These are phyloP conservation scores for Ditylenchus weischeri DNA, from an alignment of 2,888 invertebrate species.

Conservation along the genomic window DNA sequence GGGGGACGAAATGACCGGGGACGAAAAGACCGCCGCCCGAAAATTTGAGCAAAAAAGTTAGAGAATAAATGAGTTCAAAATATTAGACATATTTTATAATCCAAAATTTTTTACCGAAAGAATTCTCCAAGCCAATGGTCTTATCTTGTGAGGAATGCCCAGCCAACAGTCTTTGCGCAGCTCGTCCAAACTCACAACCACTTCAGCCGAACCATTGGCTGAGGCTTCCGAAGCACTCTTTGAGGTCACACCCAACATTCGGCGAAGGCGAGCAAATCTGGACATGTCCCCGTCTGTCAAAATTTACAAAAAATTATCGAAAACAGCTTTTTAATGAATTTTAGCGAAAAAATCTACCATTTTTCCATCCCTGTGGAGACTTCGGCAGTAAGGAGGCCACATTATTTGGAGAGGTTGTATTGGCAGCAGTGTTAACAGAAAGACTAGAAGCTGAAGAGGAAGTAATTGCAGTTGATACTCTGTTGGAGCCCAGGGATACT, in stretches of 20 bases:
- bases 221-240: slow-evolving; percentile 9
- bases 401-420: background rate
- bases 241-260: slow-evolving; percentile 31
- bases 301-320: slow-evolving; percentile 1
- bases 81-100: background rate
- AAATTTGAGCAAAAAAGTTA: background rate
- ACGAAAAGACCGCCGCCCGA: too few species aligned
- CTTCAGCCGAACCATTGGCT: slow-evolving; percentile 1
- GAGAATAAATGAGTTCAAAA: background rate
- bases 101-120: slow-evolving; percentile 65
- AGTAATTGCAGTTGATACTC: background rate
- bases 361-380: slow-evolving; percentile 10
- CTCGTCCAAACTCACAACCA: slow-evolving; percentile 45
- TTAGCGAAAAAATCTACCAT: background rate
- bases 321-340: slow-evolving; percentile 9
- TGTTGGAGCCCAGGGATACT: slow-evolving; percentile 20
- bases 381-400: slow-evolving; percentile 12
- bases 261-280: slow-evolving; percentile 40
- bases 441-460: slow-evolving; percentile 3
- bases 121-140: slow-evolving; percentile 70
- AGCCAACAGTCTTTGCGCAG: slow-evolving; percentile 73
- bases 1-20: too few species aligned
- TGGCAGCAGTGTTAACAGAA: background rate
- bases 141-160: slow-evolving; percentile 84
- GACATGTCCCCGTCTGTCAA: slow-evolving; percentile 29